A percentile compares a stretch with the other conserved stretches of the same genome.
These are phyloP conservation scores for Dione juno DNA, from an alignment of 2,888 invertebrate genomes.

Conservation along the genomic window DNA sequence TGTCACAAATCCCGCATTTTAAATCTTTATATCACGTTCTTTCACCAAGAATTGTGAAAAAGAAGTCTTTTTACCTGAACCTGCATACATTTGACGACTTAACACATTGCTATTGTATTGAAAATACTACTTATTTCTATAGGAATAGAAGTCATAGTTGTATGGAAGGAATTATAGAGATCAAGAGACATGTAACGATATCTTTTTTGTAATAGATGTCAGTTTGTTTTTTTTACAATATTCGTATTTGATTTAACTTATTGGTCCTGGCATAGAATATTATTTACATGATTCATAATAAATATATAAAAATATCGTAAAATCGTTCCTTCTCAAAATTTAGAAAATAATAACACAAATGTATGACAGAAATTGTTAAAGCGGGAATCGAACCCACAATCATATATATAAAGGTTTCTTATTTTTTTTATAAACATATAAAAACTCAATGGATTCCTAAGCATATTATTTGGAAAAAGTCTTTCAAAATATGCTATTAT, in stretches of 20 bases:
- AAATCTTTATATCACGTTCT: conserved; percentile 23
- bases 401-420: too few relatives aligned
- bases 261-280: too few relatives aligned
- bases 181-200: background rate
- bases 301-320: too few relatives aligned
- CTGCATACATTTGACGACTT: conserved; percentile 33
- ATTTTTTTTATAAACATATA: background rate
- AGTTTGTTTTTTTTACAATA: background rate
- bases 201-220: conserved; percentile 16
- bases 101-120: conserved; percentile 6
- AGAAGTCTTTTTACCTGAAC: conserved; percentile 30
- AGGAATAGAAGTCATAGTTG: conserved; percentile 7
- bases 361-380: background rate
- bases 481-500: background rate
- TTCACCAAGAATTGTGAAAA: conserved; percentile 16
- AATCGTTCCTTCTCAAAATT: too few relatives aligned
- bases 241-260: too few relatives aligned
- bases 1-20: conserved; percentile 13
- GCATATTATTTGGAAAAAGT: background rate
- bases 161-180: conserved; percentile 2
- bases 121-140: conserved; percentile 10
- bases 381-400: background rate
- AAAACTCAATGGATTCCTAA: background rate
- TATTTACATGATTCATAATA: too few relatives aligned
- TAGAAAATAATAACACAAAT: too few relatives aligned